phyloP scores from a whole-genome alignment of 2,113 vertebrate genomes.

The Cheilinus undulatus region DNA sequence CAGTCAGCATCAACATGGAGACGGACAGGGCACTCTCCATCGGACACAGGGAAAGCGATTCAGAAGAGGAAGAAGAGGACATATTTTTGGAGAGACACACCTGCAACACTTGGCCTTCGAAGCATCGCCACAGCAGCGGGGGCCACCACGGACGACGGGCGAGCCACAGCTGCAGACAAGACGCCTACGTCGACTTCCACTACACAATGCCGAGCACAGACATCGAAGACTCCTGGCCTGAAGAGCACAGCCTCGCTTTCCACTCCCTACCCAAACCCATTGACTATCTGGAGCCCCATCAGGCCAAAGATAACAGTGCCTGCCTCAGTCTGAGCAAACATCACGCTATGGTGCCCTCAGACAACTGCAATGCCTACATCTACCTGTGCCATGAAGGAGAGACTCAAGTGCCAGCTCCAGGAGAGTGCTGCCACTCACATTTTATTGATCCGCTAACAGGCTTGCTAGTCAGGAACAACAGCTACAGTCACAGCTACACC shows the following conservation, averaged over 20 bases:
- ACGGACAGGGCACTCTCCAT: conserved; percentile 74
- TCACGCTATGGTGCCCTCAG: conserved; percentile 58
- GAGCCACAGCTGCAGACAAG: conserved; percentile 69
- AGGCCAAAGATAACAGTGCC: conserved; percentile 76
- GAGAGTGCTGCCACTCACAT: conserved; percentile 79
- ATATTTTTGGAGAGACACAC: conserved; percentile 74
- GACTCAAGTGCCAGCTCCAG: conserved; percentile 59
- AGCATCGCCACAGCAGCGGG: conserved; percentile 73
- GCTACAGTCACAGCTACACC: conserved; percentile 64
- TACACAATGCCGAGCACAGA: conserved; percentile 84
- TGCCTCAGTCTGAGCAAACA: conserved; percentile 77
- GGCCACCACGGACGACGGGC: conserved; percentile 69
- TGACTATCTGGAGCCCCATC: conserved; percentile 74
- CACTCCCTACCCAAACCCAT: conserved; percentile 73
- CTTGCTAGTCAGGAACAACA: conserved; percentile 76
- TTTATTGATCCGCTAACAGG: conserved; percentile 85
- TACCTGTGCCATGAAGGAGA: conserved; percentile 79
- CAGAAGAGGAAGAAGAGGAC: conserved; percentile 77
- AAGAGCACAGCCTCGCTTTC: conserved; percentile 74
- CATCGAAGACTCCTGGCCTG: conserved; percentile 83
- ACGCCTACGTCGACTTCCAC: conserved; percentile 79
- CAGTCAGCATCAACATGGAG: conserved; percentile 80
- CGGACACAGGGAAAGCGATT: conserved; percentile 73
- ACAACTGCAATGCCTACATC: conserved; percentile 74
- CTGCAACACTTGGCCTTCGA: conserved; percentile 87